phyloP scores from a whole-genome alignment of 2,797 vertebrate genomes.

The Eospalax fontanierii region DNA sequence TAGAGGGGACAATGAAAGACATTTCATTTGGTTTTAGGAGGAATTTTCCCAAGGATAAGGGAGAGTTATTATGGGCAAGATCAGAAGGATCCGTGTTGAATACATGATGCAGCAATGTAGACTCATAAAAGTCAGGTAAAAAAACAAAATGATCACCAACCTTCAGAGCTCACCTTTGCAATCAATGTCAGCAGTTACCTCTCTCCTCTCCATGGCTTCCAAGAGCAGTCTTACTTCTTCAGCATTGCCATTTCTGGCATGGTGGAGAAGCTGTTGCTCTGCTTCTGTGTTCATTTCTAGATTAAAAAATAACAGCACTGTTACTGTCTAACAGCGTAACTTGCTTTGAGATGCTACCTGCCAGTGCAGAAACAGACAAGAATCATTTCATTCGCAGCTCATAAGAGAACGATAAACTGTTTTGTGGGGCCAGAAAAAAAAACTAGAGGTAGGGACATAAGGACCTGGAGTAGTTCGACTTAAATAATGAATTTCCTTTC shows the following conservation, averaged over 20 bases:
- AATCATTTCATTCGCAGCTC: background rate
- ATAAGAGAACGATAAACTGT: background rate
- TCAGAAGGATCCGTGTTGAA: background rate
- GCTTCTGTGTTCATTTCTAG: constrained; percentile 91
- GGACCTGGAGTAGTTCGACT: background rate
- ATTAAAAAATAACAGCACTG: constrained; percentile 55
- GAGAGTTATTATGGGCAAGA: background rate
- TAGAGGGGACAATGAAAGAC: background rate
- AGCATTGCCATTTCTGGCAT: constrained; percentile 95
- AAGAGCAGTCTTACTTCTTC: constrained; percentile 93
- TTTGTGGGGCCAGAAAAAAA: background rate
- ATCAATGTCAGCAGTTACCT: constrained; percentile 93
- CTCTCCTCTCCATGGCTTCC: constrained; percentile 89
- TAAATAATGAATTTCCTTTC: background rate
- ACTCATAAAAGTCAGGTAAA: background rate
- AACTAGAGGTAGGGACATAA: constrained; percentile 7
- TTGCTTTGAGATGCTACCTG: background rate
- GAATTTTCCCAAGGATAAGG: background rate
- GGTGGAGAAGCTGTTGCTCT: constrained; percentile 95
- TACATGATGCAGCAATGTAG: background rate
- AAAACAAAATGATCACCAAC: background rate
- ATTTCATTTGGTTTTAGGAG: background rate
- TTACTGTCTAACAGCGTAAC: background rate
- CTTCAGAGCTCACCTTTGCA: constrained; percentile 94
- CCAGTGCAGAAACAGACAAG: background rate